Evolutionary conservation across 1,140 invertebrate genomes (phyloP).

Genomic region (Anadara kagoshimensis): DNA sequence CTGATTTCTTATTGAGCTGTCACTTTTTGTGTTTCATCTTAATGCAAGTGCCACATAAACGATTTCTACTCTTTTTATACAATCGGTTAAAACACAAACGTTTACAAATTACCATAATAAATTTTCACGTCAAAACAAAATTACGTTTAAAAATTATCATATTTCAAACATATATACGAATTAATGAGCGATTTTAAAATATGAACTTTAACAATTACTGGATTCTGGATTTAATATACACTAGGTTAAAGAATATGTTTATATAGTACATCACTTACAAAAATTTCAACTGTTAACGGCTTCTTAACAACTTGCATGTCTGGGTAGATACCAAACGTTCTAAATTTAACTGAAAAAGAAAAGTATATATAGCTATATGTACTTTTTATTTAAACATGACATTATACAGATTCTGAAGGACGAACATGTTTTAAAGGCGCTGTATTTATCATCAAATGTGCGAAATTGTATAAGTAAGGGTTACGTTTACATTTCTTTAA

Average conservation of each 20-base stretch:
- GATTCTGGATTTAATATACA: neutral
- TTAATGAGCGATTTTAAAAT: neutral
- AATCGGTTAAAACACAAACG: too few species aligned
- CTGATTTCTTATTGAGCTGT: too few species aligned
- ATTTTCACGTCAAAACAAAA: too few species aligned
- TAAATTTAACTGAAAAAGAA: slow-evolving; percentile 42
- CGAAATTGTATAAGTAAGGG: neutral
- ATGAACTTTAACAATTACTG: neutral
- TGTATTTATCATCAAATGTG: neutral
- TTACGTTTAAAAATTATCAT: too few species aligned
- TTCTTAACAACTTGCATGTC: slow-evolving; percentile 29
- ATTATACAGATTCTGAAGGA: neutral
- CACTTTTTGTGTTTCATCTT: too few species aligned
- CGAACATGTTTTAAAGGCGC: neutral
- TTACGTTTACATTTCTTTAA: neutral
- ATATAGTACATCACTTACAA: slow-evolving; percentile 15
- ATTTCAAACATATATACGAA: neutral
- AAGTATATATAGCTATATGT: neutral
- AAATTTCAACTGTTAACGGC: slow-evolving; percentile 24
- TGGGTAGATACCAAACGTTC: slow-evolving; percentile 42
- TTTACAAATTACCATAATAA: too few species aligned
- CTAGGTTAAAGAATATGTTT: neutral
- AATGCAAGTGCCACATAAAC: too few species aligned
- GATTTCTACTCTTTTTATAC: too few species aligned
- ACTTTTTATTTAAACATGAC: neutral